A percentile compares a stretch with the other conserved stretches of the same genome.
These are phyloP conservation scores for Tetramorium parvispinum DNA, from an alignment of 1,140 invertebrate species.

Conservation along the genomic window DNA sequence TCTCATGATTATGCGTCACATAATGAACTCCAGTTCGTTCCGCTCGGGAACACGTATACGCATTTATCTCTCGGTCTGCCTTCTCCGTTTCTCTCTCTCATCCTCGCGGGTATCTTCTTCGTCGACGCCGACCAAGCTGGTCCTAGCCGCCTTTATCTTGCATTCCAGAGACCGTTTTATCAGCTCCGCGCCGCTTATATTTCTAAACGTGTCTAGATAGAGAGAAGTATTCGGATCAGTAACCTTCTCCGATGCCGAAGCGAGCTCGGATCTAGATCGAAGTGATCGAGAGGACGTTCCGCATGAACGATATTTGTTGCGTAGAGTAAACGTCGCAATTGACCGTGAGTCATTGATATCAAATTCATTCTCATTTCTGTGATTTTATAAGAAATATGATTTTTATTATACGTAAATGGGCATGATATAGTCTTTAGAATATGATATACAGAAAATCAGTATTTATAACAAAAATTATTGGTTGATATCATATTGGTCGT, in stretches of 20 bases:
- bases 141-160: conserved; percentile 80
- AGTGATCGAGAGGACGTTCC: not conserved
- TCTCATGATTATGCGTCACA: conserved; percentile 11
- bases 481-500: too few relatives aligned
- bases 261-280: conserved; percentile 43
- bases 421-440: not conserved
- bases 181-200: conserved; percentile 75
- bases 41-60: conserved; percentile 6
- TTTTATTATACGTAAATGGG: not conserved
- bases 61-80: conserved; percentile 18
- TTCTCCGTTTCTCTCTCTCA: conserved; percentile 22
- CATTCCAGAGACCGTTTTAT: conserved; percentile 82
- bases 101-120: conserved; percentile 46
- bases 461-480: not conserved
- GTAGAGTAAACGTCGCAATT: not conserved
- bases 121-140: conserved; percentile 64
- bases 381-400: not conserved
- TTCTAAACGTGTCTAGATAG: conserved; percentile 70
- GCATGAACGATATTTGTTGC: not conserved
- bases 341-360: not conserved
- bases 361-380: not conserved
- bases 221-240: conserved; percentile 57
- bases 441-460: not conserved
- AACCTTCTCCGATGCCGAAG: conserved; percentile 66
- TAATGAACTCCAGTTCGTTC: conserved; percentile 29